Evolutionary conservation across 1,140 invertebrate species (phyloP).

Genomic region (Ceratitis capitata): DNA sequence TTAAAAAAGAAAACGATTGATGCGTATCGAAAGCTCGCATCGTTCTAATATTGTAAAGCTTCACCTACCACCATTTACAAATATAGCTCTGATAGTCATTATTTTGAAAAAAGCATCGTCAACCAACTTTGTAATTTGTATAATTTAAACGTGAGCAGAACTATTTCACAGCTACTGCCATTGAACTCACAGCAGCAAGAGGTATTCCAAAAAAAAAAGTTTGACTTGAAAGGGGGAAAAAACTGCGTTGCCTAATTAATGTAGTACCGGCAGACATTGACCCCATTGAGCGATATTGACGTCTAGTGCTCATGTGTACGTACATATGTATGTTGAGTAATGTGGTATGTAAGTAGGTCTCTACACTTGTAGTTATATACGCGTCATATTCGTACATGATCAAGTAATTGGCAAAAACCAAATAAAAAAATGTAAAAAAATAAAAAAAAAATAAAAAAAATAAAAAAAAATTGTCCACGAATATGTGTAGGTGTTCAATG

Average conservation of each 20-base stretch:
- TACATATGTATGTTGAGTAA: background rate
- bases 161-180: background rate
- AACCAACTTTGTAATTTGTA: too few species aligned
- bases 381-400: background rate
- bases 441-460: too few species aligned
- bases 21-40: too few species aligned
- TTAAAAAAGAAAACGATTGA: too few species aligned
- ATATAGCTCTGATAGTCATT: too few species aligned
- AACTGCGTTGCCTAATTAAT: conserved; percentile 29
- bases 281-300: background rate
- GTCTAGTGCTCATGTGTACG: background rate
- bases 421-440: too few species aligned
- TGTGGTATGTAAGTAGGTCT: conserved; percentile 10
- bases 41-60: too few species aligned
- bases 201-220: background rate
- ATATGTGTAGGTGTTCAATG: background rate
- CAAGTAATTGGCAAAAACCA: background rate
- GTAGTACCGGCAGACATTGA: conserved; percentile 20
- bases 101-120: too few species aligned
- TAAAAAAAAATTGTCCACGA: background rate
- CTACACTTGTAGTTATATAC: background rate
- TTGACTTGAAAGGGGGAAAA: background rate
- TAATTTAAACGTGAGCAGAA: background rate
- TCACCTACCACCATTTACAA: too few species aligned
- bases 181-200: background rate